Base-by-base conservation (phyloP, 2,797 vertebrate species). In the Vultur gryphus region DNA sequence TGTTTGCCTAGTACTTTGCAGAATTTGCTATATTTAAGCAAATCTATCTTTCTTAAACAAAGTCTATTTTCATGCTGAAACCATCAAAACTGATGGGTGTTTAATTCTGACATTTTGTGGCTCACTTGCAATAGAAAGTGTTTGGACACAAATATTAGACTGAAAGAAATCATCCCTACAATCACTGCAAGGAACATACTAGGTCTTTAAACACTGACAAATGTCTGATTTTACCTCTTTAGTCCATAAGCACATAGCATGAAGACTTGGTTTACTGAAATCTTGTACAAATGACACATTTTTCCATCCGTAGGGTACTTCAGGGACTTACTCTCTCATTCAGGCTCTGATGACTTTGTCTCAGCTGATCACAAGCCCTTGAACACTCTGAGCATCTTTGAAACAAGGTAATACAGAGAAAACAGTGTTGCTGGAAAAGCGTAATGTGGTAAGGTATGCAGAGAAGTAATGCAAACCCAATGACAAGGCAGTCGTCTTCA, bases 371-470 rank as follows among this genome's bases (percentile, higher is more conserved):
- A 19, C 29, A 75, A 49, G 37, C 5, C 33, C 49, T 51, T 3
- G 1, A 67, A 28, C 10, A 16, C 21, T 24, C 48, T 10, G 19
- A 58, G 23, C 33, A 11, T 41, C 49, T 61, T 43, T 31, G 25
- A 58, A 86, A 59, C 20, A 49, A 62, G n/a, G 8, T 12, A n/a
- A 64, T 67, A 44, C 9, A 54, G 29, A 78, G 8, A 57, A 81
- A 85, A 52, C 1, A 2, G 18, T 1, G 0, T 16, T 59, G 5
- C 20, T 72, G 29, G 52, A 49, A 64, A 85, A 67, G 16, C 1
- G 0, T 29, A 16, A 6, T 0, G 0, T 11, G 17, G 25, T 29
- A 0, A 0, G 46, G 7, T n/a, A 10, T 4, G 49, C 39, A 7
- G 31, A 65, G 37, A 54, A 16, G 43, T 17, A n/a, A 13, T 2